These are phyloP conservation scores for Botia almorhae DNA, from an alignment of 2,797 vertebrate genomes.

Conservation along the genomic window DNA sequence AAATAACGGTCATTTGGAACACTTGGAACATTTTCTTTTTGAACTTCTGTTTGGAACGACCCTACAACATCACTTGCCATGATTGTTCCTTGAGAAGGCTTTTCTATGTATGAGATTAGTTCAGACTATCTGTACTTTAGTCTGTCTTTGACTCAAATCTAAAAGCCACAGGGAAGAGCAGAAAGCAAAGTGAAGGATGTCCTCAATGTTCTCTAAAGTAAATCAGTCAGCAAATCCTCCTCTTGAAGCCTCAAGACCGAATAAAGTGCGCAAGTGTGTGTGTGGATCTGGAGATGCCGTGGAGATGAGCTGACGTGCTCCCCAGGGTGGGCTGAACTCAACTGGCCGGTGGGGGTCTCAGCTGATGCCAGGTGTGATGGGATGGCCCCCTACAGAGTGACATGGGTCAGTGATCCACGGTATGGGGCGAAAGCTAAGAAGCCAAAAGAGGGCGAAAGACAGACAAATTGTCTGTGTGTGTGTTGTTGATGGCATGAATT, in stretches of 20 bases:
- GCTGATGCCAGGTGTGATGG: constrained; percentile 53
- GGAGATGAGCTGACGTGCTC: constrained; percentile 45
- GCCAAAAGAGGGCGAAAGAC: constrained; percentile 45
- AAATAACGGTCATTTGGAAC: too few species aligned
- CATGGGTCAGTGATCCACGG: constrained; percentile 54
- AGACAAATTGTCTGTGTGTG: constrained; percentile 21
- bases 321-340: constrained; percentile 21
- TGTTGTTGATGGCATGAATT: constrained; percentile 47
- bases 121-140: not conserved
- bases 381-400: constrained; percentile 39
- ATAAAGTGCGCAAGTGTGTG: constrained; percentile 34
- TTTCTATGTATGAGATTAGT: constrained; percentile 1
- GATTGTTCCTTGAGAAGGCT: not conserved
- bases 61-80: not conserved
- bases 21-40: not conserved
- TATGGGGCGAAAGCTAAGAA: constrained; percentile 46
- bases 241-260: constrained; percentile 43
- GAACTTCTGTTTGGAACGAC: not conserved
- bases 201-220: constrained; percentile 68
- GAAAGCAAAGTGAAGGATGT: constrained; percentile 65
- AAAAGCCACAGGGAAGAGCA: constrained; percentile 41
- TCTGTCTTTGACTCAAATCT: constrained; percentile 32
- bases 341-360: constrained; percentile 31
- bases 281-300: constrained; percentile 50
- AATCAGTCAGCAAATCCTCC: constrained; percentile 60